These are phyloP conservation scores for Theodoxus fluviatilis DNA, from an alignment of 2,888 invertebrate species.

Conservation along the genomic window DNA sequence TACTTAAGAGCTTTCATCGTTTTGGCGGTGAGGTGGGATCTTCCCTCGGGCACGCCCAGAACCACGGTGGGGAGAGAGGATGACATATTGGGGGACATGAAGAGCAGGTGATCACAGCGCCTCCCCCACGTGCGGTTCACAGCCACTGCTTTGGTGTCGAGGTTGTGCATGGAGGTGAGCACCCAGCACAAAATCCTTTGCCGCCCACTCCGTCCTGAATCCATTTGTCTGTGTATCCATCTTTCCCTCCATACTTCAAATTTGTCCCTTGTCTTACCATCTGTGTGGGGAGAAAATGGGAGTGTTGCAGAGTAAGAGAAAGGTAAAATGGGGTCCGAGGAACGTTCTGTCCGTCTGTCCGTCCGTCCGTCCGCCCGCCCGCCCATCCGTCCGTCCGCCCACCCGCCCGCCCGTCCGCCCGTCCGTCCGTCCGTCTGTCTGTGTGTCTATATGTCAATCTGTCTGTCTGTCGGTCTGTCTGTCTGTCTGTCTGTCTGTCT, in stretches of 20 bases:
- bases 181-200: no score
- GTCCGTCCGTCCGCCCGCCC: not conserved
- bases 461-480: not conserved
- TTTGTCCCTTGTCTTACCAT: no score
- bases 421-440: not conserved
- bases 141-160: conserved; percentile 84
- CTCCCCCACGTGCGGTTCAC: conserved; percentile 68
- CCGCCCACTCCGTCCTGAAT: not conserved
- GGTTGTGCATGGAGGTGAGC: no score
- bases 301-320: not conserved
- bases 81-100: conserved; percentile 71
- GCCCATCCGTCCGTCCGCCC: not conserved
- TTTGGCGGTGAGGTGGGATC: conserved; percentile 92
- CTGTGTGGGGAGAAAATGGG: not conserved
- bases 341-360: not conserved
- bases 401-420: not conserved
- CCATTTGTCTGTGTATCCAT: not conserved
- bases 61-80: conserved; percentile 73
- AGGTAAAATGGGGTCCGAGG: not conserved
- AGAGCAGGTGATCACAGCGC: conserved; percentile 55
- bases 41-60: conserved; percentile 84
- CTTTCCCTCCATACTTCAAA: no score
- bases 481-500: not conserved
- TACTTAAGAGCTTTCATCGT: conserved; percentile 83
- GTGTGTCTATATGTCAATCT: not conserved